Base-by-base conservation (phyloP, 1,140 invertebrate species). In the Drosophila pseudoobscura region DNA sequence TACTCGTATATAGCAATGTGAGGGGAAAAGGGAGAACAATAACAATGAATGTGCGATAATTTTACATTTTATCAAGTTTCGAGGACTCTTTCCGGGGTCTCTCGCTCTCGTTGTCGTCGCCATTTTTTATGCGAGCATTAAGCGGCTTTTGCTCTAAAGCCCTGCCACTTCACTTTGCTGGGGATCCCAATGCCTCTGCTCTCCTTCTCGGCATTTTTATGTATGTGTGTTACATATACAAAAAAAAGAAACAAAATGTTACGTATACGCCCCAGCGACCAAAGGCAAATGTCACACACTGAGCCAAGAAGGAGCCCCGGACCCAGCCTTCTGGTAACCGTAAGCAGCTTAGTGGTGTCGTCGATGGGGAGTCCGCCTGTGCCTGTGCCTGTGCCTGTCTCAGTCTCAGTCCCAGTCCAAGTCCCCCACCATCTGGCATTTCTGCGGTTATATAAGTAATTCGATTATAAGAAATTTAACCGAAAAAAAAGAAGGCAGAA, bases 41-140 rank as follows among this genome's bases (percentile, higher is more conserved):
- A 89, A 83, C 83, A 88, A 88, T 88, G 84, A 88, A 79, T 89
- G 84, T 89, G 79, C 84, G 84, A 88, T 88, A 88, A 88, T 88
- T 88, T 88, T 87, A 87, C 83, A 87, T 87, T 87, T 88, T 88
- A 88, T 88, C 83, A 88, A 89, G 84, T 83, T 88, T 75, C 64
- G 64, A 72, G 63, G 74, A 57, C 58, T 77, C 54, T 47, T 57
- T 3, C 35, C 11, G 11, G 35, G 11, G 8, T 11, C 22, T 39
- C 7, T 20, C 51, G 31, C 24, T 49, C 13, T 84, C 69, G 82
- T 82, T 87, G 78, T 66, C 65, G 83, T 79, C 80, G 78, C 84
- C 75, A 88, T 87, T 87, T 87, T 87, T 88, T 87, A 88, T 87
- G 72, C 78, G 71, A 73, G 83, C 83, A 88, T 87, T 82, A 87